phyloP scores from a whole-genome alignment of 2,113 vertebrate species.

The Numenius arquata region DNA sequence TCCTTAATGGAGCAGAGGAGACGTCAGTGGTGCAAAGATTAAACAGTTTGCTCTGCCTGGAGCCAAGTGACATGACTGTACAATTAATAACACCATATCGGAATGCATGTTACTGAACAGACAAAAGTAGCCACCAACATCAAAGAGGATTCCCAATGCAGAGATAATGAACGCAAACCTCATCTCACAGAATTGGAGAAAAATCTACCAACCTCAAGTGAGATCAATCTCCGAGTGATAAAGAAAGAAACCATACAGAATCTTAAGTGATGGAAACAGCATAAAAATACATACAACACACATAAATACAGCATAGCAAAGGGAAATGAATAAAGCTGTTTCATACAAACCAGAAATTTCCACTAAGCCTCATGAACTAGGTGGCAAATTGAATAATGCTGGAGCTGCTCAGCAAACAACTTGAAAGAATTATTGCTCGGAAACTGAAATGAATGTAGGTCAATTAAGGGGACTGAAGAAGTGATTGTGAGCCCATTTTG shows the following conservation, averaged over 20 bases:
- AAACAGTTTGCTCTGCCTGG: neutral
- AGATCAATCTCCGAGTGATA: neutral
- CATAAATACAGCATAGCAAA: neutral
- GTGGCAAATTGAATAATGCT: neutral
- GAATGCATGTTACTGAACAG: neutral
- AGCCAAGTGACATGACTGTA: neutral
- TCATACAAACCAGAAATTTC: constrained; percentile 8
- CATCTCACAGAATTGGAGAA: neutral
- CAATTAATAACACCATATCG: neutral
- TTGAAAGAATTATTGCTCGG: neutral
- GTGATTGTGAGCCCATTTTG: neutral
- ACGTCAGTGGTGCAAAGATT: neutral
- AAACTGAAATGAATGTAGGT: constrained; percentile 15
- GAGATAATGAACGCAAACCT: neutral
- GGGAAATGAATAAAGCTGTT: neutral
- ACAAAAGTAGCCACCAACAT: neutral
- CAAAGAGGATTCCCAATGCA: neutral
- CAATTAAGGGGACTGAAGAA: constrained; percentile 1
- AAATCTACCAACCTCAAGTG: neutral
- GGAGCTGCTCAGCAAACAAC: neutral
- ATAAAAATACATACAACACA: neutral
- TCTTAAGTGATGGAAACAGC: neutral
- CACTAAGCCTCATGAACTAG: neutral
- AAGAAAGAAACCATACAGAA: neutral
- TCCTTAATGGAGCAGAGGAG: neutral